Conservation (phyloP, 2,888 invertebrate species). For the Cryptus viduatorius region DNA sequence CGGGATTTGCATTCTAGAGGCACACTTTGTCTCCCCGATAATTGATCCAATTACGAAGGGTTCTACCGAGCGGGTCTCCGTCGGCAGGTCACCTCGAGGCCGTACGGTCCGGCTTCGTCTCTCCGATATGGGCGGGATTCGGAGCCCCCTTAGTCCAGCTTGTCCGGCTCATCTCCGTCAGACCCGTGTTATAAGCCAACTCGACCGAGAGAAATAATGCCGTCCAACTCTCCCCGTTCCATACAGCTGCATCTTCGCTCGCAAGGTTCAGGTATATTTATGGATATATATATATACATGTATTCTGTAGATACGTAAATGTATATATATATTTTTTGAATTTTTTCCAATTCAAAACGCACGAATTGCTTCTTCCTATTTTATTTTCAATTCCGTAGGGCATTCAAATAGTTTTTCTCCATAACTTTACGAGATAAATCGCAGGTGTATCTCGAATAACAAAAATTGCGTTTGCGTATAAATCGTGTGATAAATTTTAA, state of each 20-base stretch:
- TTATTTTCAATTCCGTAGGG: conserved; percentile 50
- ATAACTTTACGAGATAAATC: background rate
- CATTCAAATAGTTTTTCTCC: conserved; percentile 40
- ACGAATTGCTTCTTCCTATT: conserved; percentile 52
- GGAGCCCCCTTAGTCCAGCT: conserved; percentile 37
- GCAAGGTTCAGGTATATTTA: conserved; percentile 49
- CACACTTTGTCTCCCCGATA: conserved; percentile 72
- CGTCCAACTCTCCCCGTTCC: conserved; percentile 43
- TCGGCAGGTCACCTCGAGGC: conserved; percentile 65
- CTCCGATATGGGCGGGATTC: conserved; percentile 59
- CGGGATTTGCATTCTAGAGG: conserved; percentile 71
- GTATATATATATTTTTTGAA: conserved; percentile 32
- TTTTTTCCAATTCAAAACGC: conserved; percentile 63
- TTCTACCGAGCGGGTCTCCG: conserved; percentile 56
- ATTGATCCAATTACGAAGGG: conserved; percentile 72
- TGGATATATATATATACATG: background rate
- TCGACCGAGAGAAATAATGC: conserved; percentile 67
- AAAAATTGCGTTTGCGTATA: background rate
- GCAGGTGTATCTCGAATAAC: background rate
- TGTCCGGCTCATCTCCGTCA: conserved; percentile 53
- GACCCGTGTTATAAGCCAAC: conserved; percentile 65
- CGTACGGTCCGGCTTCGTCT: conserved; percentile 52
- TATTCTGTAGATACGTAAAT: background rate
- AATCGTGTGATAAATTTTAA: too few relatives aligned
- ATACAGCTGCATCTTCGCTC: conserved; percentile 55